phyloP scores from a whole-genome alignment of 1,140 invertebrate species.

The Hyphantria cunea region DNA sequence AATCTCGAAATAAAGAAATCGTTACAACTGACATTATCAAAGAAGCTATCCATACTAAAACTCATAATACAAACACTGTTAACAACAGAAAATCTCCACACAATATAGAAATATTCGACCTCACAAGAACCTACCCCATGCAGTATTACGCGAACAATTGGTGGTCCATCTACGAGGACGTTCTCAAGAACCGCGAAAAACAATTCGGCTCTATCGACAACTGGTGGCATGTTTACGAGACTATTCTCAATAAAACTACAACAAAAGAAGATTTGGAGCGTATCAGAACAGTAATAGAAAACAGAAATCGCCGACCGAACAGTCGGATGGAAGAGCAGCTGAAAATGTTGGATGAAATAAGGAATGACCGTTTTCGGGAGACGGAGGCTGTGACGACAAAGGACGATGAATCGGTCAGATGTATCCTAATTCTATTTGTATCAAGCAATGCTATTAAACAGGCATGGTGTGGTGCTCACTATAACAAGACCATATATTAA shows the following conservation, averaged over 20 bases:
- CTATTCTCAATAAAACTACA: constrained; percentile 59
- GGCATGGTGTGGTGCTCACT: constrained; percentile 1
- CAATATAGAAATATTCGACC: constrained; percentile 62
- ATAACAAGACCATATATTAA: too few relatives aligned
- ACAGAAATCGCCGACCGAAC: constrained; percentile 49
- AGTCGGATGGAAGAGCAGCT: constrained; percentile 71
- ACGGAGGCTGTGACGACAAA: constrained; percentile 53
- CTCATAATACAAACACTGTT: constrained; percentile 4
- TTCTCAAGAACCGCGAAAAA: constrained; percentile 69
- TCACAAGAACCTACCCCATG: constrained; percentile 68
- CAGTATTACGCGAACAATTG: constrained; percentile 81
- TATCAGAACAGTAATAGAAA: constrained; percentile 50
- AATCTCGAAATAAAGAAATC: constrained; percentile 61
- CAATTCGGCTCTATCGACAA: constrained; percentile 79
- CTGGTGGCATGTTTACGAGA: constrained; percentile 78
- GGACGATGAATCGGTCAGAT: constrained; percentile 63
- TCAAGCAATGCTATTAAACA: background rate
- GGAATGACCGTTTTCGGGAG: constrained; percentile 62
- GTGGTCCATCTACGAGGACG: constrained; percentile 79
- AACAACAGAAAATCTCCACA: constrained; percentile 32
- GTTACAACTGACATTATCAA: constrained; percentile 42
- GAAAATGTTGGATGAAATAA: constrained; percentile 63
- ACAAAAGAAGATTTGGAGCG: constrained; percentile 51
- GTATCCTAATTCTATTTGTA: background rate
- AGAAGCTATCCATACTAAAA: background rate